Conservation (phyloP, 1,140 invertebrate species). For the Diorhabda elongata region DNA sequence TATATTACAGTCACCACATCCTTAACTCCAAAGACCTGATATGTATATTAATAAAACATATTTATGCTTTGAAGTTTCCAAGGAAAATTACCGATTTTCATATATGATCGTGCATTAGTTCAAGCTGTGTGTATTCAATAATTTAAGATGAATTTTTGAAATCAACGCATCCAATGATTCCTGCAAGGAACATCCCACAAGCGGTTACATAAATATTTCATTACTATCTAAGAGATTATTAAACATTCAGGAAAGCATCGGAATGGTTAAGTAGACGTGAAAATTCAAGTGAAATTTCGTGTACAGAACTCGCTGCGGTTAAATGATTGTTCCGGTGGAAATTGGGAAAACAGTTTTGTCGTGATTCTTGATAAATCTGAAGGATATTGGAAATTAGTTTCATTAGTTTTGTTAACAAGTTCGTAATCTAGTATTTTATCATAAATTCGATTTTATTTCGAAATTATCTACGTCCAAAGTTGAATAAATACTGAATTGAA, state of each 20-base stretch:
- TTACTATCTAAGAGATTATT: not conserved
- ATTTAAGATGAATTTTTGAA: too few relatives aligned
- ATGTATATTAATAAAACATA: too few relatives aligned
- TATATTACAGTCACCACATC: too few relatives aligned
- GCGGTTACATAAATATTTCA: not conserved
- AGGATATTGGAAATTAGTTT: not conserved
- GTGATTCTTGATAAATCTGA: not conserved
- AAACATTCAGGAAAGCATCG: not conserved
- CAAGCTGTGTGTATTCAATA: too few relatives aligned
- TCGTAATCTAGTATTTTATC: too few relatives aligned
- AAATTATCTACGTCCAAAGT: too few relatives aligned
- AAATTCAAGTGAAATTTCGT: constrained; percentile 1
- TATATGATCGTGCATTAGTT: too few relatives aligned
- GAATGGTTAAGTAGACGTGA: not conserved
- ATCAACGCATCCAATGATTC: not conserved
- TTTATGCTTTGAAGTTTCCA: too few relatives aligned
- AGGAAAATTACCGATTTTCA: too few relatives aligned
- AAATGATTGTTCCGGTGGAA: not conserved
- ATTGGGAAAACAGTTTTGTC: not conserved
- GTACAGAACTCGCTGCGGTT: not conserved
- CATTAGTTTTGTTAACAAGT: not conserved
- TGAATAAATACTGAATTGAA: too few relatives aligned
- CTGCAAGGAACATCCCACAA: not conserved
- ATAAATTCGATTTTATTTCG: too few relatives aligned
- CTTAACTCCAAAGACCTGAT: too few relatives aligned